Evolutionary conservation across 2,888 invertebrate species (phyloP).

Genomic region (Diarsia mendica): DNA sequence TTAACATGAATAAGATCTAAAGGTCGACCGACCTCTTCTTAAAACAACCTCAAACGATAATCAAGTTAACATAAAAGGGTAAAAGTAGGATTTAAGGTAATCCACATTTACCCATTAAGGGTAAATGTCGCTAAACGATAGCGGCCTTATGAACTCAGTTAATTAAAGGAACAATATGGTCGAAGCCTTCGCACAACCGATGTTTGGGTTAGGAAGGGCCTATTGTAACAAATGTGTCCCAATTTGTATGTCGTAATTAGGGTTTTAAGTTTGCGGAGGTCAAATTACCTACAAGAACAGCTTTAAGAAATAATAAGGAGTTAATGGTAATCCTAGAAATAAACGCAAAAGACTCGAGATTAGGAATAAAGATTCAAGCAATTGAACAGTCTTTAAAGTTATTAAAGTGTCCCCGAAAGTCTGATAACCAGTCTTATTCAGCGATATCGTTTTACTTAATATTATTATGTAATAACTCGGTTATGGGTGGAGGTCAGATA

Average conservation of each 20-base stretch:
- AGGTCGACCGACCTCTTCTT: neutral
- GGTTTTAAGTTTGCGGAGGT: neutral
- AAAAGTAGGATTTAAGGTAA: slow-evolving; percentile 10
- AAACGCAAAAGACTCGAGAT: neutral
- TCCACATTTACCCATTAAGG: slow-evolving; percentile 9
- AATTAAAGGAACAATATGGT: slow-evolving; percentile 44
- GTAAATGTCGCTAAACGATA: slow-evolving; percentile 23
- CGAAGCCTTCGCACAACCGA: slow-evolving; percentile 23
- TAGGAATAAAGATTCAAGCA: neutral
- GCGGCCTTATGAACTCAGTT: slow-evolving; percentile 21
- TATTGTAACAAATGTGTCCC: slow-evolving; percentile 23
- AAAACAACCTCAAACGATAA: slow-evolving; percentile 20
- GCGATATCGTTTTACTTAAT: no score
- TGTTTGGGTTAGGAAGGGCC: slow-evolving; percentile 15
- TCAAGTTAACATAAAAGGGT: slow-evolving; percentile 35
- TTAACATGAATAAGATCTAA: slow-evolving; percentile 9
- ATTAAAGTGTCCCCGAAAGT: neutral
- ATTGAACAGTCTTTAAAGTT: neutral
- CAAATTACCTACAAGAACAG: neutral
- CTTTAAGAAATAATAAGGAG: neutral
- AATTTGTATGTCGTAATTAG: slow-evolving; percentile 20
- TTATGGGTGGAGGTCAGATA: no score
- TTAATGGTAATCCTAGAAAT: neutral
- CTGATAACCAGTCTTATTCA: neutral
- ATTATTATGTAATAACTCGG: no score